Conservation (phyloP, 2,113 vertebrate species). For the Solenodon paradoxus region DNA sequence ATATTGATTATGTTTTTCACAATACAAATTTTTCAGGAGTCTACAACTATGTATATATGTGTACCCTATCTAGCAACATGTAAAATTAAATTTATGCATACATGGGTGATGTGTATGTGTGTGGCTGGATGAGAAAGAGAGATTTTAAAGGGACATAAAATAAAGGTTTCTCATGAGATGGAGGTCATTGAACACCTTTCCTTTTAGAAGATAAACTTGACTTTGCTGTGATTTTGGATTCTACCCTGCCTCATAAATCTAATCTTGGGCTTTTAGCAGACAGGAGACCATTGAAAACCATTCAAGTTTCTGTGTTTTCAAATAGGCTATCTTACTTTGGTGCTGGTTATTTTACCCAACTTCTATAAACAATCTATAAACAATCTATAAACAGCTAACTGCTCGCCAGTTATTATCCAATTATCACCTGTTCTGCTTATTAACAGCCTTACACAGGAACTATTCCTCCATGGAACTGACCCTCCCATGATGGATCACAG, state of each 20-base stretch:
- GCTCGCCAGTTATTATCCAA: neutral
- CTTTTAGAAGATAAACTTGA: neutral
- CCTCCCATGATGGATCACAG: neutral
- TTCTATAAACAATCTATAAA: neutral
- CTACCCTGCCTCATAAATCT: neutral
- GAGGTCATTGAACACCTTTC: neutral
- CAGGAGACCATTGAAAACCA: neutral
- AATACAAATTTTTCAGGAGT: neutral
- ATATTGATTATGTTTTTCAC: neutral
- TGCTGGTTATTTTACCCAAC: neutral
- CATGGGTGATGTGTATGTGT: neutral
- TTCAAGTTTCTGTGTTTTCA: neutral
- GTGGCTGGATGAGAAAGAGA: neutral
- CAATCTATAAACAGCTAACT: neutral
- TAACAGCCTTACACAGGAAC: neutral
- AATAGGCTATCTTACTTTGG: neutral
- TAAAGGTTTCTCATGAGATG: neutral
- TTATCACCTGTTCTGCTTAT: neutral
- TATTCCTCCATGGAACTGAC: neutral
- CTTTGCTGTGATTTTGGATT: neutral
- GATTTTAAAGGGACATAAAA: slow-evolving; percentile 13
- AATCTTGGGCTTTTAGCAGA: neutral
- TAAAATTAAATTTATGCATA: neutral
- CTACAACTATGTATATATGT: neutral
- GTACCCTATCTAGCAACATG: neutral